Conservation (phyloP, 2,888 invertebrate genomes). For the Folsomia manolachei region DNA sequence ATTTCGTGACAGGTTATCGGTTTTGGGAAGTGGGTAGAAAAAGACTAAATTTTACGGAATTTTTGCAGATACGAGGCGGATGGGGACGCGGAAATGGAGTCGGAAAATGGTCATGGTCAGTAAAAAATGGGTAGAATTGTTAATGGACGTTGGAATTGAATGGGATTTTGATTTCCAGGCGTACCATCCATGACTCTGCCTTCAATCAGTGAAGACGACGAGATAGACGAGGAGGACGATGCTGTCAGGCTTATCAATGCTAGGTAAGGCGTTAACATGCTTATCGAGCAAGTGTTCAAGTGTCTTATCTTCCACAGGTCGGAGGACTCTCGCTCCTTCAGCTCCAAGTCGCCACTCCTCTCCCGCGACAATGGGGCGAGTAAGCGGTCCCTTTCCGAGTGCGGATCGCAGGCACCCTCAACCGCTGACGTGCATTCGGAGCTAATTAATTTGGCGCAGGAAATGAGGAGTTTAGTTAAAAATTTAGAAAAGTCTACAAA, state of each 20-base stretch:
- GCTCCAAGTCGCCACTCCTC: constrained; percentile 50
- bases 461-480: constrained; percentile 50
- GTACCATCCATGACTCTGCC: constrained; percentile 76
- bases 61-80: constrained; percentile 47
- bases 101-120: constrained; percentile 51
- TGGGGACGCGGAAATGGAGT: constrained; percentile 40
- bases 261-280: constrained; percentile 41
- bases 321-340: constrained; percentile 51
- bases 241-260: constrained; percentile 50
- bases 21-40: too few relatives aligned
- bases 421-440: constrained; percentile 50
- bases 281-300: too few relatives aligned
- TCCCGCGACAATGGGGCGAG: constrained; percentile 50
- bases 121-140: too few relatives aligned
- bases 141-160: too few relatives aligned
- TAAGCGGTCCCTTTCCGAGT: constrained; percentile 49
- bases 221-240: constrained; percentile 74
- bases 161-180: too few relatives aligned
- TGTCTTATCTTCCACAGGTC: constrained; percentile 27
- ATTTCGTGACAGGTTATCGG: too few relatives aligned
- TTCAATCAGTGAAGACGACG: constrained; percentile 93
- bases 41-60: background rate
- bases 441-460: constrained; percentile 49
- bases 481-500: constrained; percentile 47
- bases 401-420: constrained; percentile 36